Evolutionary conservation across 2,113 vertebrate genomes (phyloP), one percentile per base, ranked within the genome.

Genomic region (Ceyx melanurus): DNA sequence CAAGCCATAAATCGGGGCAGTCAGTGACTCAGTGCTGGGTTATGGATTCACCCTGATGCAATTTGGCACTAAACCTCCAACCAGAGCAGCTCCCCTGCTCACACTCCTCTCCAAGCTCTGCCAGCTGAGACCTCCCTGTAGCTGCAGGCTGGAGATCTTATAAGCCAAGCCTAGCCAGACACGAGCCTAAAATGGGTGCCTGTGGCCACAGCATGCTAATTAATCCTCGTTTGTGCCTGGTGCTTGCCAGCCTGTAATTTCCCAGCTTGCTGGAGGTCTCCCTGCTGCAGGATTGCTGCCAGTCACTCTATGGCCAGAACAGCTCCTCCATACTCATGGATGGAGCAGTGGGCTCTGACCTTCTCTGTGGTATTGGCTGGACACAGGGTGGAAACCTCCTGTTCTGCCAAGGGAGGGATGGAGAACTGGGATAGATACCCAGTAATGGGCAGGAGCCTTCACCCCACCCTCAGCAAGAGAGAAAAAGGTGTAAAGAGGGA

Each of bases 11-110:
- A 12, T 15, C 17, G 21, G 20, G 43, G 14, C 64, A 16, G 4
- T 11, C 0, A 0, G 25, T 22, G 51, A 18, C 50, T 71, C 56
- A 6, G 53, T 0, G 0, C 37, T 54, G 26, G 20, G 22, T 50
- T 43, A 33, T 1, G 7, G 31, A 53, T 45, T 53, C 43, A 57
- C 23, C 15, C 31, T 1, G 0, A 6, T 25, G 35, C 15, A 22
- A 6, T 29, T n/a, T 64, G 66, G 61, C 45, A 26, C 29, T 10
- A 16, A 61, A 71, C 26, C 6, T 35, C 46, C 62, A 25, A 13
- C 4, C 17, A 10, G 46, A 23, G 17, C 65, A 61, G 16, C 72
- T 57, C 23, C 22, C 11, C 53, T 45, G 29, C 21, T 60, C 56
- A 5, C 1, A 0, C 8, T 61, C 13, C 54, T 42, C 56, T 43